Evolutionary conservation across 92 coral and sea anemone genomes (phyloP).

Genomic region (Anthopleura xanthogrammica): DNA sequence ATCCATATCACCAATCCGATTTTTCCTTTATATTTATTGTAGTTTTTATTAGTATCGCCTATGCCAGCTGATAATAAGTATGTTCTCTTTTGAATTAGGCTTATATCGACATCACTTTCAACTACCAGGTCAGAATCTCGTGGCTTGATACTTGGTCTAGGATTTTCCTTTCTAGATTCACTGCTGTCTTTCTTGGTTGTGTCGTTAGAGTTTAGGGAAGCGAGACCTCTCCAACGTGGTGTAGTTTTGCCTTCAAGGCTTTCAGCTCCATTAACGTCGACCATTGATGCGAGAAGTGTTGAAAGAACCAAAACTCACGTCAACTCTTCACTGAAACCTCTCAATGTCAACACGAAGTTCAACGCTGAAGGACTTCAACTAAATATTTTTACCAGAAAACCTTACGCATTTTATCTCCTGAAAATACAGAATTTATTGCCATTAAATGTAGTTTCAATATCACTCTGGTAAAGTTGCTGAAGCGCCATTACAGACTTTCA

Average conservation of each 20-base stretch:
- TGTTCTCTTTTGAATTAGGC: conserved; percentile 61
- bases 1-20: conserved; percentile 78
- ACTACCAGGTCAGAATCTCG: conserved; percentile 18
- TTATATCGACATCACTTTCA: conserved; percentile 56
- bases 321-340: background rate
- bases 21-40: conserved; percentile 72
- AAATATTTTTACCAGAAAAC: background rate
- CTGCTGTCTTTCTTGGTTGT: background rate
- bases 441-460: too few species aligned
- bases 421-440: background rate
- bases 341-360: background rate
- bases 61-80: conserved; percentile 83
- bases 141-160: conserved; percentile 2
- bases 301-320: background rate
- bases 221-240: conserved; percentile 25
- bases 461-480: too few species aligned
- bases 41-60: conserved; percentile 71
- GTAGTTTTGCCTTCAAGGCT: background rate
- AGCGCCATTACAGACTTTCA: too few species aligned
- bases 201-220: background rate
- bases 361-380: background rate
- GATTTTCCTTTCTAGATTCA: background rate
- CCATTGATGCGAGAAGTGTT: background rate
- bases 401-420: background rate
- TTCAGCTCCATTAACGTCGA: background rate